Percentiles rank a stretch among this genome's conserved stretches.
These are phyloP conservation scores for Bambusicola thoracicus DNA, from an alignment of 2,113 vertebrate genomes.

Conservation along the genomic window DNA sequence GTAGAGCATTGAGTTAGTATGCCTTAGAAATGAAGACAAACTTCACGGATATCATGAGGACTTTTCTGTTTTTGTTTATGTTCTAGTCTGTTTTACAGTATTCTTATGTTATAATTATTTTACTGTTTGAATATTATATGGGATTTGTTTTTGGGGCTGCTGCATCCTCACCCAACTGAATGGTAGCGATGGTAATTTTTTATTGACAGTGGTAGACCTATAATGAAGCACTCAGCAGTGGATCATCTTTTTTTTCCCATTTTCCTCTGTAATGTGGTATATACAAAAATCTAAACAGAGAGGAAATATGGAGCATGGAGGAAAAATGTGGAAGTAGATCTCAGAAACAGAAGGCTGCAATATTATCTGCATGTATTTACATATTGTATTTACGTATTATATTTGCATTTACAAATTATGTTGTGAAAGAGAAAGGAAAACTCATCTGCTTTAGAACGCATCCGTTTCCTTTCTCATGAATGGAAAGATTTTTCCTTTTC, in stretches of 20 bases:
- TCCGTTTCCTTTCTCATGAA: background rate
- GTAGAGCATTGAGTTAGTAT: background rate
- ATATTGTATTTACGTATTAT: background rate
- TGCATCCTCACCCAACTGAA: background rate
- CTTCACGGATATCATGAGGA: background rate
- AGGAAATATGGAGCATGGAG: background rate
- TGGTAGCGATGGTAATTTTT: background rate
- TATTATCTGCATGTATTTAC: background rate
- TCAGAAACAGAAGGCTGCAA: background rate
- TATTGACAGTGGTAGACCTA: background rate
- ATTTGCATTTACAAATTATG: background rate
- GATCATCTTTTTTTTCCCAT: background rate
- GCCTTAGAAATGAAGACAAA: background rate
- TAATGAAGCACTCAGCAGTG: background rate
- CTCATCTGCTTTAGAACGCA: background rate
- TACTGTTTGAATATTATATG: background rate
- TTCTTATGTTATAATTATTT: background rate
- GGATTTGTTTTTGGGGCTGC: background rate
- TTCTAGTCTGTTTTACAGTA: background rate
- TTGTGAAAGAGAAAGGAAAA: background rate
- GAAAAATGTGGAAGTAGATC: background rate
- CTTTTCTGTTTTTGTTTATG: background rate
- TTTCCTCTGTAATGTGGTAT: background rate
- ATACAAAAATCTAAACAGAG: background rate
- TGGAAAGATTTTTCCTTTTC: background rate